Percentiles rank a stretch among this genome's conserved stretches.
These are phyloP conservation scores for Thunnus thynnus DNA, from an alignment of 2,113 vertebrate species.

Conservation along the genomic window DNA sequence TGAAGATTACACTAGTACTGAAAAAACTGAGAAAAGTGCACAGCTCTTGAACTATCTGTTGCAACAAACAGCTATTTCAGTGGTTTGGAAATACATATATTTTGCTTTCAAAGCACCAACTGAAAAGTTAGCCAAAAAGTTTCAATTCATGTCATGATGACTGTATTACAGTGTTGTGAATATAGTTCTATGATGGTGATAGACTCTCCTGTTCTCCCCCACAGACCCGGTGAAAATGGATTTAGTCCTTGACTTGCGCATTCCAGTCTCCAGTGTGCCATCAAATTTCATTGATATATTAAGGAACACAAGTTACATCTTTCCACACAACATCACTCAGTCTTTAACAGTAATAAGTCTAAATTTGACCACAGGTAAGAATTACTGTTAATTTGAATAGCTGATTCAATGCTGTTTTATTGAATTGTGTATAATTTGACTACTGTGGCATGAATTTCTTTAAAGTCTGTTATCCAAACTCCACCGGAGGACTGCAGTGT, in stretches of 20 bases:
- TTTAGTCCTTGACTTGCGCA: slow-evolving; percentile 21
- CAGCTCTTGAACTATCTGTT: too few relatives aligned
- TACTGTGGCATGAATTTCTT: background rate
- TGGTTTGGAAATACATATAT: too few relatives aligned
- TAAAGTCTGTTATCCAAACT: slow-evolving; percentile 57
- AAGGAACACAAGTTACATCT: background rate
- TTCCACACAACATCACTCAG: background rate
- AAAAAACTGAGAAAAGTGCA: too few relatives aligned
- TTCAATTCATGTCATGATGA: background rate
- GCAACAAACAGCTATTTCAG: too few relatives aligned
- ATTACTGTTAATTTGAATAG: too few relatives aligned
- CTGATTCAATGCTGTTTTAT: background rate
- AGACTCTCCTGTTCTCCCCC: background rate
- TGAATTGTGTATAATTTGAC: background rate
- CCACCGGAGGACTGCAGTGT: slow-evolving; percentile 43
- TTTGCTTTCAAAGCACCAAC: too few relatives aligned
- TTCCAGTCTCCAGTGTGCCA: background rate
- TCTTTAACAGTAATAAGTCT: background rate
- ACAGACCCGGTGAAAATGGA: slow-evolving; percentile 12
- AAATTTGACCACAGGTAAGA: slow-evolving; percentile 63
- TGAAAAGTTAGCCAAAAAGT: too few relatives aligned
- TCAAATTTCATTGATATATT: background rate
- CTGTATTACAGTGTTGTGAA: background rate
- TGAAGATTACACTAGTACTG: too few relatives aligned
- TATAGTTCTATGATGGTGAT: background rate